Conservation (phyloP, 2,113 vertebrate species). For the Neoarius graeffei region DNA sequence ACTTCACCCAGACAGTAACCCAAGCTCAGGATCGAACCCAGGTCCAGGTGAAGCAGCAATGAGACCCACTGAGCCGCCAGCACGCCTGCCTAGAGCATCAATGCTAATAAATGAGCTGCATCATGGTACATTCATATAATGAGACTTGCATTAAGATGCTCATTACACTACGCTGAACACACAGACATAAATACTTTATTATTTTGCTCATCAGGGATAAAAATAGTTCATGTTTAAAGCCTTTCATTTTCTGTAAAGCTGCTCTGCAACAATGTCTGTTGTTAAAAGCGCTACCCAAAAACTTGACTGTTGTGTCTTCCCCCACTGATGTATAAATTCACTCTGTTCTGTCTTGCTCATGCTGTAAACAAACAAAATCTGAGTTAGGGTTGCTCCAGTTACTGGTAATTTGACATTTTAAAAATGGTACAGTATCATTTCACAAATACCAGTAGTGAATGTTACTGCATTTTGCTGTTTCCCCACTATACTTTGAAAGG, state of each 20-base stretch:
- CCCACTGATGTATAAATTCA: not conserved
- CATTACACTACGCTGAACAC: not conserved
- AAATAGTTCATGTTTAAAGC: no score
- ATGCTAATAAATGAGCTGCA: not conserved
- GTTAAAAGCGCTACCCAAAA: no score
- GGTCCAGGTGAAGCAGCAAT: not conserved
- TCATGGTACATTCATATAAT: not conserved
- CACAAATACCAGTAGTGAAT: no score
- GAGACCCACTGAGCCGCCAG: not conserved
- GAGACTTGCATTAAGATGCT: not conserved
- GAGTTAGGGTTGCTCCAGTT: not conserved
- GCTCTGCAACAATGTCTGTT: no score
- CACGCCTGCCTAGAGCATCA: not conserved
- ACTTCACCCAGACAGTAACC: not conserved
- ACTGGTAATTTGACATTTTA: no score
- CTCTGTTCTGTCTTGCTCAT: not conserved
- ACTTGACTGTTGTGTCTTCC: not conserved
- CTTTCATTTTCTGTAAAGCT: no score
- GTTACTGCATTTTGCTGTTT: no score
- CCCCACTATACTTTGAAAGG: no score
- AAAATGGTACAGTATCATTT: no score
- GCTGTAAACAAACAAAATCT: slow-evolving; percentile 9
- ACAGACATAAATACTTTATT: no score
- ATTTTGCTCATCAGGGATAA: no score
- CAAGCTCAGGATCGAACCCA: not conserved